Conservation (phyloP, 2,888 invertebrate species). For the Anagyrus pseudococci region DNA sequence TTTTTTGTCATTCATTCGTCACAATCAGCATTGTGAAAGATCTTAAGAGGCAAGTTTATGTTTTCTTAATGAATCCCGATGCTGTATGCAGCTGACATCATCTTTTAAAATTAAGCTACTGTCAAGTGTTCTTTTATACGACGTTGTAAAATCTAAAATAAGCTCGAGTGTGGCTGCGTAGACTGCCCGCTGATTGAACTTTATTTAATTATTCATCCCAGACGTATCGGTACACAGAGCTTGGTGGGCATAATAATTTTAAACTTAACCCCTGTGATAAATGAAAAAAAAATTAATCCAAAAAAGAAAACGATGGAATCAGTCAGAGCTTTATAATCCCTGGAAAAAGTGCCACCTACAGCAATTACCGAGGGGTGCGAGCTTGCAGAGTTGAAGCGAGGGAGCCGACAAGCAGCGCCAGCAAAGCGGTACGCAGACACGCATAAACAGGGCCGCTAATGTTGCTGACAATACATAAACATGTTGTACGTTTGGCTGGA, state of each 20-base stretch:
- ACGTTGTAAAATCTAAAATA: no score
- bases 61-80: neutral
- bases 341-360: neutral
- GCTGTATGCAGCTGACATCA: neutral
- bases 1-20: conserved; percentile 7
- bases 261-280: no score
- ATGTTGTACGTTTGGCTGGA: conserved; percentile 55
- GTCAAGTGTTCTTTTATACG: neutral
- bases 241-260: no score
- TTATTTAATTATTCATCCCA: neutral
- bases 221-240: neutral
- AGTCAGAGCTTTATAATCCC: neutral
- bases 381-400: no score
- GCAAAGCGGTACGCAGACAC: no score
- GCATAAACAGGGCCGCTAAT: conserved; percentile 60
- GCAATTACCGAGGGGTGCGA: neutral
- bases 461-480: conserved; percentile 59
- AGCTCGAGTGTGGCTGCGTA: no score
- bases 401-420: no score
- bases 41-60: neutral
- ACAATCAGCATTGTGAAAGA: conserved; percentile 1
- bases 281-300: no score
- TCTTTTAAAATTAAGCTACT: neutral
- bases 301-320: neutral
- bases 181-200: neutral